Conservation (phyloP, 2,888 invertebrate species). For the Meghimatium bilineatum region DNA sequence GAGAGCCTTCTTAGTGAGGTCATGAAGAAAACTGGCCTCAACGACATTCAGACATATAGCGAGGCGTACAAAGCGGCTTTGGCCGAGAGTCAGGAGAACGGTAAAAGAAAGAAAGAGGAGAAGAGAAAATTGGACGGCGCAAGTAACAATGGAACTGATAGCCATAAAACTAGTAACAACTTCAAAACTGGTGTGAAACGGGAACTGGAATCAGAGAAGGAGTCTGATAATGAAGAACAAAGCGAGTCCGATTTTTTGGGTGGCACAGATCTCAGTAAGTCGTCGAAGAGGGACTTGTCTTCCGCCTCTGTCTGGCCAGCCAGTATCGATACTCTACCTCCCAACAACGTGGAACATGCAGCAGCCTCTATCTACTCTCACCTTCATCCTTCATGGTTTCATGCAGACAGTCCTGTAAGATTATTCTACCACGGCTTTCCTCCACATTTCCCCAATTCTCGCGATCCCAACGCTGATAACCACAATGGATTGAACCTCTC, state of each 20-base stretch:
- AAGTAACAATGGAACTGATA: slow-evolving; percentile 37
- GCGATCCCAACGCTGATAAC: slow-evolving; percentile 37
- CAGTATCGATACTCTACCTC: background rate
- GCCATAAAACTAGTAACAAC: slow-evolving; percentile 41
- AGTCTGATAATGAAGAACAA: slow-evolving; percentile 49
- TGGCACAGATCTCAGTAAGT: slow-evolving; percentile 33
- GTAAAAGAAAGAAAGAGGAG: slow-evolving; percentile 36
- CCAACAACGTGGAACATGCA: slow-evolving; percentile 24
- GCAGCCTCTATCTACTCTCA: slow-evolving; percentile 44
- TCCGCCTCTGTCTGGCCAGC: slow-evolving; percentile 25
- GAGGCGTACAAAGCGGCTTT: slow-evolving; percentile 97
- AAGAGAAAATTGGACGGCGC: slow-evolving; percentile 35
- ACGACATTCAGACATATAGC: slow-evolving; percentile 95
- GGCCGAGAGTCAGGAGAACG: slow-evolving; percentile 82
- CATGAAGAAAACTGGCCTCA: slow-evolving; percentile 96
- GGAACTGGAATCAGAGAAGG: slow-evolving; percentile 48
- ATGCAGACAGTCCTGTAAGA: slow-evolving; percentile 47
- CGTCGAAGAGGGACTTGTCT: slow-evolving; percentile 42
- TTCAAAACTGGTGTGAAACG: slow-evolving; percentile 30
- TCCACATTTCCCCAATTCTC: slow-evolving; percentile 43
- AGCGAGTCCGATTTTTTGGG: slow-evolving; percentile 32
- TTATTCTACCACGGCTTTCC: slow-evolving; percentile 49
- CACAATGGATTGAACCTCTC: slow-evolving; percentile 50
- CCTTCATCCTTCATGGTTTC: slow-evolving; percentile 42
- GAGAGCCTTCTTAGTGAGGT: slow-evolving; percentile 88